Evolutionary conservation across 2,797 vertebrate genomes (phyloP), one percentile per base, ranked within the genome.

Genomic region (Decapterus maruadsi): DNA sequence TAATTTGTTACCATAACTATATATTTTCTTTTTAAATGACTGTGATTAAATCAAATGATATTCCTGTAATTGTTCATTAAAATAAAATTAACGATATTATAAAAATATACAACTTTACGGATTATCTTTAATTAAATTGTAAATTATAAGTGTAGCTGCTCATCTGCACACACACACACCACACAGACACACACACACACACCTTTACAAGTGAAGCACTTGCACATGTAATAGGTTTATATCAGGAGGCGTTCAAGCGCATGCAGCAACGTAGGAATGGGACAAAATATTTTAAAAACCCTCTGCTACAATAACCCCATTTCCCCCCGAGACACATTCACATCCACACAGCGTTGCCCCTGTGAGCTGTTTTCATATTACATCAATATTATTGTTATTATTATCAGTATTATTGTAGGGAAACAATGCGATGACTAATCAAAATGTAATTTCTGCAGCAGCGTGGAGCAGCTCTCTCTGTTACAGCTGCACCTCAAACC

Each of bases 231-330:
- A 77, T 83, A 68, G 81, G 60, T 81, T 86, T 77, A 83, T 86
- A 88, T 86, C 54, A 80, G 40, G 54, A 82, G n/a, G 63, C 82
- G 80, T 82, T 83, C 66, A 68, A 84, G 80, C 45, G 46, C 89
- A 93, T 72, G 80, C 91, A 93, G 31, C 31, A 93, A 95, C 89
- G 94, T 93, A 94, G 91, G 93, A 94, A 96, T 91, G 94, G 59
- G 61, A 75, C 61, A 77, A 71, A 84, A 79, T 89, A 85, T 84
- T 57, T 71, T 26, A 26, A 26, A 69, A 80, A 84, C 78, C 57
- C 83, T 78, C 76, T 69, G 29, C 55, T 70, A 88, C 87, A 87
- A 86, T 91, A 85, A 90, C 74, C 61, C 77, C 20, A 43, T 68
- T 64, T 68, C 69, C 79, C 75, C 82, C 29, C 0, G 85, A 91